Conservation (phyloP, 2,113 vertebrate genomes). For the Dromas ardeola region DNA sequence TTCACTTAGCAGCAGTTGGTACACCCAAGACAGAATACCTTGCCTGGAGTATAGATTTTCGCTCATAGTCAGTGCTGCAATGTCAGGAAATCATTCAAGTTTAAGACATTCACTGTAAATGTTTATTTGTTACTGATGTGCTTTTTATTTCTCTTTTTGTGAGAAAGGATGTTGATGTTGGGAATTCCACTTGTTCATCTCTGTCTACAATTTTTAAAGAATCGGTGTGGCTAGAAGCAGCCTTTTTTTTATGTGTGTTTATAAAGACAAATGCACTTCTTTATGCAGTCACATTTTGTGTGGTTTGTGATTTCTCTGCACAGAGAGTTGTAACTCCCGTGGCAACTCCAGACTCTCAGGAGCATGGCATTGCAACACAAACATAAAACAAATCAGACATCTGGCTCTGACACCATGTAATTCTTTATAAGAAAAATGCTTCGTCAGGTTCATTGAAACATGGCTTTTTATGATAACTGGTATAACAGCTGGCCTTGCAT, state of each 20-base stretch:
- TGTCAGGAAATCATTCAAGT: neutral
- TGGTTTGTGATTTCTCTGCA: neutral
- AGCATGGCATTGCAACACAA: neutral
- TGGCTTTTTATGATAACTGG: neutral
- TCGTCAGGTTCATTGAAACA: neutral
- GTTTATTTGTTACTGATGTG: neutral
- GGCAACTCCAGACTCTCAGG: neutral
- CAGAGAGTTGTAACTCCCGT: neutral
- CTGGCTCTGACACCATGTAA: neutral
- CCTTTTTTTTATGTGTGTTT: neutral
- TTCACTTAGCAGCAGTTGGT: neutral
- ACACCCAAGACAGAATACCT: neutral
- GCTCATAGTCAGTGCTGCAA: neutral
- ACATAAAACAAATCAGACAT: neutral
- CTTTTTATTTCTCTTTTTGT: neutral
- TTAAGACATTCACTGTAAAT: neutral
- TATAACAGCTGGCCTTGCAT: neutral
- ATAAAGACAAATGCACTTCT: conserved; percentile 10
- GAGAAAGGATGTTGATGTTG: neutral
- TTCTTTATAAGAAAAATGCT: neutral
- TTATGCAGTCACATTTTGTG: neutral
- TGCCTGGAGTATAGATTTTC: neutral
- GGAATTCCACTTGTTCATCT: neutral
- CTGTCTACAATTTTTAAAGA: neutral
- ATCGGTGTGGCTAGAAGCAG: neutral